Conservation (phyloP, 1,140 invertebrate genomes). For the Cyrtorhinus lividipennis region DNA sequence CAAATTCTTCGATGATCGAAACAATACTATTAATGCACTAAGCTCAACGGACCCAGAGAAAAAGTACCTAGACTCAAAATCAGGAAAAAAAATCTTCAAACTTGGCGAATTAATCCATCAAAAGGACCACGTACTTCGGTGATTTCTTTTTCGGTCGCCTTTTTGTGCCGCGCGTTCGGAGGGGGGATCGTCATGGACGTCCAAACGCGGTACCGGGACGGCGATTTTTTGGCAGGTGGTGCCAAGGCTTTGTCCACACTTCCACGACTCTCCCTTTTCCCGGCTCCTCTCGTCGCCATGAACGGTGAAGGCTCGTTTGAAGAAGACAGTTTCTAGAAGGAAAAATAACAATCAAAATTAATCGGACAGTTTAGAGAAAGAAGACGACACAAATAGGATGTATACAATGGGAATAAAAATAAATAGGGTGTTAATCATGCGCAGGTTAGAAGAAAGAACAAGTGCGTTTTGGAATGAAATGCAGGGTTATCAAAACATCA, state of each 20-base stretch:
- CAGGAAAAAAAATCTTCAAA: too few species aligned
- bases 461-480: too few species aligned
- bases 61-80: slow-evolving; percentile 12
- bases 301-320: not conserved
- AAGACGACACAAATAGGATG: too few species aligned
- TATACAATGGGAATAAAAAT: not conserved
- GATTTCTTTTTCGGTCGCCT: slow-evolving; percentile 62
- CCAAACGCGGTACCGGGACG: slow-evolving; percentile 52
- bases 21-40: too few species aligned
- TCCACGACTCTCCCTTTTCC: not conserved
- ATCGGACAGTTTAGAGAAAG: too few species aligned
- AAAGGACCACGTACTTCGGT: slow-evolving; percentile 52
- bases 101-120: too few species aligned
- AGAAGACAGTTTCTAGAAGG: not conserved
- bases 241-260: slow-evolving; percentile 16
- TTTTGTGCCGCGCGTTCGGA: slow-evolving; percentile 54
- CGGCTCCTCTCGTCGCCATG: not conserved
- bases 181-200: slow-evolving; percentile 30
- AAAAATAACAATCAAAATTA: too few species aligned
- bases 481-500: too few species aligned
- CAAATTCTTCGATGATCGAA: too few species aligned
- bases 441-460: too few species aligned
- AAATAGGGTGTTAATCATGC: too few species aligned
- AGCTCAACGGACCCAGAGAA: not conserved
- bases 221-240: slow-evolving; percentile 19